Base-by-base conservation (phyloP, 2,888 invertebrate genomes). In the Odontomyia ornata region DNA sequence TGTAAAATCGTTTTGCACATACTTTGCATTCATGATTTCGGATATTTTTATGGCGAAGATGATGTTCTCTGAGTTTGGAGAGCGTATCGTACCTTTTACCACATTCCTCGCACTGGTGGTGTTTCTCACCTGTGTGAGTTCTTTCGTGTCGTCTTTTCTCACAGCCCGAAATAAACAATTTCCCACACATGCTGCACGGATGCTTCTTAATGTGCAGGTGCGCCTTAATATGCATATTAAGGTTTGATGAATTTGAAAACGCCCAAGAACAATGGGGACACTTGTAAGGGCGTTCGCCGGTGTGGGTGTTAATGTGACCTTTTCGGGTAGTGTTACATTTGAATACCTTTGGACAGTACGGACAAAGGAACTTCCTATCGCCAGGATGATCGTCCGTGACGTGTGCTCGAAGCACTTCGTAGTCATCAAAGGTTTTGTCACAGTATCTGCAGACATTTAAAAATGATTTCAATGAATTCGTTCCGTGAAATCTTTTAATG, bases 31-130 rank as follows among this genome's bases (percentile, higher is more conserved):
- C 81, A 57, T 81, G 84, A 0, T 84, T 85, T 5, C 82, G 82
- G n/a, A 84, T 85, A 0, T 84, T 84, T 0, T 84, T 84, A 67
- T 84, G 84, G 0, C 82, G 83, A 0, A 84, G 82, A 15, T 81
- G 78, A 77, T 84, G 84, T 11, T 84, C 84, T 1, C 81, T 83
- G 46, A 84, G 75, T 46, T 82, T 83, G 71, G 82, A 82, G 76
- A 83, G 82, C 47, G 82, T 83, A 81, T 27, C 82, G 84, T 9
- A 69, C 25, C 25, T 23, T 69, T 46, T 23, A 23, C 69, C 84
- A 85, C 9, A 81, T 80, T 81, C 82, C 72, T 84, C 85, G 67
- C 84, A 84, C 0, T 85, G 82, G 46, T 83, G 84, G 5, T 83
- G 81, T 69, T 83, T 83, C n/a, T 82, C 81, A 18, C 81, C 81